phyloP scores from a whole-genome alignment of 2,888 invertebrate genomes.

The Flabesymbios commensalis region DNA sequence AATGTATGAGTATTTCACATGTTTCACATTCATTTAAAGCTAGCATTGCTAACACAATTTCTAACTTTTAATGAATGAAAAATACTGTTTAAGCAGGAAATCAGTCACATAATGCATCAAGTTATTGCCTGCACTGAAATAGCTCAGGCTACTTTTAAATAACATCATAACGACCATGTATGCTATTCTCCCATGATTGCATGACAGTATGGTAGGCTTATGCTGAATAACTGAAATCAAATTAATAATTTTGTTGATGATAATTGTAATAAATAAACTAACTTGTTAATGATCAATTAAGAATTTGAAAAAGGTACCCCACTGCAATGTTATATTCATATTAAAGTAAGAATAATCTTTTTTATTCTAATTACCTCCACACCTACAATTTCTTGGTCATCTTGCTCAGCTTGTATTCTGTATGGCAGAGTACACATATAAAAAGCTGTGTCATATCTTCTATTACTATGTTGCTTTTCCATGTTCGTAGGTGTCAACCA shows the following conservation, averaged over 20 bases:
- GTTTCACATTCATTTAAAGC: too few relatives aligned
- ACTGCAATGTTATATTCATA: neutral
- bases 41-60: too few relatives aligned
- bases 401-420: neutral
- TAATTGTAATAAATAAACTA: neutral
- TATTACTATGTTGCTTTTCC: constrained; percentile 7
- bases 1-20: too few relatives aligned
- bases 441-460: constrained; percentile 25
- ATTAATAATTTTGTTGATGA: neutral
- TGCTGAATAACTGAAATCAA: too few relatives aligned
- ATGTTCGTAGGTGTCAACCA: constrained; percentile 73
- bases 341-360: neutral
- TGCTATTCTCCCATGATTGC: too few relatives aligned
- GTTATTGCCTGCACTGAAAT: too few relatives aligned
- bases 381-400: constrained; percentile 14
- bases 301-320: neutral
- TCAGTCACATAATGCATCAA: too few relatives aligned
- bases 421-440: constrained; percentile 10
- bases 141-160: too few relatives aligned
- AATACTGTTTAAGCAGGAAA: too few relatives aligned
- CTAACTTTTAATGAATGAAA: too few relatives aligned
- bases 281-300: neutral
- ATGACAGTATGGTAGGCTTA: too few relatives aligned
- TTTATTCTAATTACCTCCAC: constrained; percentile 11
- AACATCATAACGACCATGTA: too few relatives aligned